Conservation (phyloP, 2,797 vertebrate species). For the Aplochiton taeniatus region DNA sequence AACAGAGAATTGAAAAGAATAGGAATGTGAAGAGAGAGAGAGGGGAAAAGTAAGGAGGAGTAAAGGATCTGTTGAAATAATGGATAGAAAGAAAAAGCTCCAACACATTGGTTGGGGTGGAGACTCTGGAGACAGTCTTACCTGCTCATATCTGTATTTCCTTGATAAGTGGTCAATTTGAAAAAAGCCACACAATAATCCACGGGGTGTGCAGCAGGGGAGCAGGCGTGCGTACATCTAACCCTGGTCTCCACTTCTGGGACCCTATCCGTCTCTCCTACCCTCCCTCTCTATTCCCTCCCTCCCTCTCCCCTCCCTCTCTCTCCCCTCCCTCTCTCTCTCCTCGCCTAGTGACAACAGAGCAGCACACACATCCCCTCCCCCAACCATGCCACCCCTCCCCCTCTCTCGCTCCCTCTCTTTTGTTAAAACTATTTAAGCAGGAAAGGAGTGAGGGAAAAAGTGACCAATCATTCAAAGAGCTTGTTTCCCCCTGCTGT, state of each 20-base stretch:
- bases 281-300: slow-evolving; percentile 51
- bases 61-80: slow-evolving; percentile 18
- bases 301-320: slow-evolving; percentile 60
- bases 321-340: slow-evolving; percentile 41
- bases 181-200: slow-evolving; percentile 58
- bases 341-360: neutral
- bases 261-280: slow-evolving; percentile 64
- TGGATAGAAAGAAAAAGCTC: slow-evolving; percentile 5
- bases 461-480: slow-evolving; percentile 72
- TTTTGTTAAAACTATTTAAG: slow-evolving; percentile 78
- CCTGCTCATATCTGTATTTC: slow-evolving; percentile 58
- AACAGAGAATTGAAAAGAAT: slow-evolving; percentile 10
- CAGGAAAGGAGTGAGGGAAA: slow-evolving; percentile 71
- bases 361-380: slow-evolving; percentile 2
- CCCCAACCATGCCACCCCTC: slow-evolving; percentile 7
- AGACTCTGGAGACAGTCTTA: slow-evolving; percentile 37
- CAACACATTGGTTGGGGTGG: neutral
- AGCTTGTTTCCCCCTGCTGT: slow-evolving; percentile 43
- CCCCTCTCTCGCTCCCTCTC: slow-evolving; percentile 38
- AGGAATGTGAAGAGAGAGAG: slow-evolving; percentile 36
- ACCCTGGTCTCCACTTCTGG: slow-evolving; percentile 46
- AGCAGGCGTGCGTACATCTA: slow-evolving; percentile 29
- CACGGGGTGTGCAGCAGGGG: slow-evolving; percentile 40
- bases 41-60: neutral
- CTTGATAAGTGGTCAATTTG: slow-evolving; percentile 21